phyloP scores from a whole-genome alignment of 2,797 vertebrate species.

The Chrosomus eos region DNA sequence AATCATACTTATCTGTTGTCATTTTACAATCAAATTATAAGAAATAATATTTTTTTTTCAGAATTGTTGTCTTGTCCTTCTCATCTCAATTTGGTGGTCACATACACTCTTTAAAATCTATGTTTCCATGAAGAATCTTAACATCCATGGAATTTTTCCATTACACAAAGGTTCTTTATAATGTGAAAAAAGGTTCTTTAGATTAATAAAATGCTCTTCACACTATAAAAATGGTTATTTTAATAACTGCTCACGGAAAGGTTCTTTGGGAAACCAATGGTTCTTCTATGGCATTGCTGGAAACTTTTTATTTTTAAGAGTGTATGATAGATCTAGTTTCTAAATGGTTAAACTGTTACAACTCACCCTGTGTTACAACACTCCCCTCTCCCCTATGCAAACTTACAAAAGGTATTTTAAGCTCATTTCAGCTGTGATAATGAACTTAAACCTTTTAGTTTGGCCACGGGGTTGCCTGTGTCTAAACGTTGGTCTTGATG shows the following conservation, averaged over 20 bases:
- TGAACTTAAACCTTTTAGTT: slow-evolving; percentile 14
- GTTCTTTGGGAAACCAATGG: neutral
- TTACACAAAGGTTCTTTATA: neutral
- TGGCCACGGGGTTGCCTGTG: slow-evolving; percentile 2
- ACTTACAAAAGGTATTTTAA: slow-evolving; percentile 7
- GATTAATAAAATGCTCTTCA: neutral
- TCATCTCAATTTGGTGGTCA: neutral
- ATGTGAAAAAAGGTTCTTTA: neutral
- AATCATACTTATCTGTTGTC: neutral
- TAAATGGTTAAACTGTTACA: slow-evolving; percentile 12
- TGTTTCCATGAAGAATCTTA: neutral
- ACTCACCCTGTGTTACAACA: slow-evolving; percentile 6
- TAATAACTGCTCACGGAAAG: neutral
- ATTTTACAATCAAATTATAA: neutral
- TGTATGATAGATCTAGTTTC: neutral
- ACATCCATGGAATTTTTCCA: neutral
- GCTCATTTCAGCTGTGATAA: slow-evolving; percentile 11
- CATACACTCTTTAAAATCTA: neutral
- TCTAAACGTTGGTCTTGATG: slow-evolving; percentile 6
- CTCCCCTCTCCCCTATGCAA: neutral
- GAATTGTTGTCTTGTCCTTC: neutral
- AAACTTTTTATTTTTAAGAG: neutral
- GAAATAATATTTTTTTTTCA: neutral
- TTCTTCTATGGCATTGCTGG: neutral
- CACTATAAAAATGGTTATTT: neutral